These are phyloP conservation scores for Campylorhamphus procurvoides DNA, from an alignment of 2,113 vertebrate species.

Conservation along the genomic window DNA sequence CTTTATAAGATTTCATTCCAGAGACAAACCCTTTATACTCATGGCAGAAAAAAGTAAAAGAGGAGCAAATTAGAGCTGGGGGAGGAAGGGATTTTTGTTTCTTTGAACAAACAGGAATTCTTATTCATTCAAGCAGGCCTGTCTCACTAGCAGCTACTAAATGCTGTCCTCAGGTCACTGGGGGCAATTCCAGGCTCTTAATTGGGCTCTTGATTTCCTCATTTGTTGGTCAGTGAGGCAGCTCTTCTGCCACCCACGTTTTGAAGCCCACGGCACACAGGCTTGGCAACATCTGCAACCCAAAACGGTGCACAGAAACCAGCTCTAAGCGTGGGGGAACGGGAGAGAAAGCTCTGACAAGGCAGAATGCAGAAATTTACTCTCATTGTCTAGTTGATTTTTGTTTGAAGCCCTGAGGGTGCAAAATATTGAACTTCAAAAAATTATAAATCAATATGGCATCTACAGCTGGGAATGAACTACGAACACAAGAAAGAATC, in stretches of 20 bases:
- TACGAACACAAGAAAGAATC: conserved; percentile 7
- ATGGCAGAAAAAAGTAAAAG: not conserved
- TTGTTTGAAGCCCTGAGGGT: not conserved
- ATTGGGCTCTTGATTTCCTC: conserved; percentile 39
- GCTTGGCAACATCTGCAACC: not conserved
- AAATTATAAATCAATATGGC: conserved; percentile 29
- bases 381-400: conserved; percentile 2
- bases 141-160: not conserved
- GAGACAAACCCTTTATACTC: not conserved
- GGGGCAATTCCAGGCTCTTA: conserved; percentile 24
- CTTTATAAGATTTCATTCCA: not conserved
- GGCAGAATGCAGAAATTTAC: not conserved
- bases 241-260: not conserved
- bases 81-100: not conserved
- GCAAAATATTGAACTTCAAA: conserved; percentile 14
- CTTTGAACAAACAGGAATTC: not conserved
- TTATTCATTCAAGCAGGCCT: conserved; percentile 26
- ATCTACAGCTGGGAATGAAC: not conserved
- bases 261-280: accelerated
- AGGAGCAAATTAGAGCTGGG: conserved; percentile 3
- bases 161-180: not conserved
- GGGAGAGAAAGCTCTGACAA: not conserved
- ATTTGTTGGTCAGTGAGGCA: conserved; percentile 40
- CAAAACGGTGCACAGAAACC: not conserved
- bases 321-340: accelerated